Evolutionary conservation across 2,888 invertebrate species (phyloP).

Genomic region (Acholoe squamosa): DNA sequence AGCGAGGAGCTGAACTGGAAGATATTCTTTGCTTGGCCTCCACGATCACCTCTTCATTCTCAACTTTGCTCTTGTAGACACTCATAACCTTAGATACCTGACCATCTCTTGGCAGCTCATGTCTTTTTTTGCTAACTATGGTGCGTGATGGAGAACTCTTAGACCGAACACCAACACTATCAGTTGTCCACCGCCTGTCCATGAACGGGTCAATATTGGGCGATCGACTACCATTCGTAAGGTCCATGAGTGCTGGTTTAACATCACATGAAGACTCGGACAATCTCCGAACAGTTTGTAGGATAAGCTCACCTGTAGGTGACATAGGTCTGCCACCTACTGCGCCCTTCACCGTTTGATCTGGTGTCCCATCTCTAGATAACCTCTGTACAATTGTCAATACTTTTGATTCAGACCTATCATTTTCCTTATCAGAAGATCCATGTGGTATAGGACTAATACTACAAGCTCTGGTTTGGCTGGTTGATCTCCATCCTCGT

Average conservation of each 20-base stretch:
- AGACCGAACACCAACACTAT: neutral
- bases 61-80: slow-evolving; percentile 39
- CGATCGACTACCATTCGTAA: slow-evolving; percentile 52
- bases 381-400: slow-evolving; percentile 76
- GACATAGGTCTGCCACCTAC: slow-evolving; percentile 46
- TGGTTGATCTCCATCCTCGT: slow-evolving; percentile 31
- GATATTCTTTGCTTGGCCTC: neutral
- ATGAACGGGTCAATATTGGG: neutral
- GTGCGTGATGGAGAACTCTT: neutral
- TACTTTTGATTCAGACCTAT: slow-evolving; percentile 66
- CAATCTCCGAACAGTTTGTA: slow-evolving; percentile 39
- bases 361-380: slow-evolving; percentile 77
- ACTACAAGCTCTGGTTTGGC: slow-evolving; percentile 7
- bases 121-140: neutral
- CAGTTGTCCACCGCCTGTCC: neutral
- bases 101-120: neutral
- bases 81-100: slow-evolving; percentile 32
- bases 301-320: slow-evolving; percentile 21
- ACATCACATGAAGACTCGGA: slow-evolving; percentile 37
- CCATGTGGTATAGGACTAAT: slow-evolving; percentile 42
- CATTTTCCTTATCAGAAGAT: slow-evolving; percentile 64
- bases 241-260: slow-evolving; percentile 63
- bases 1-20: neutral
- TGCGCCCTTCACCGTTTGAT: neutral
- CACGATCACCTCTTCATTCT: slow-evolving; percentile 26